phyloP scores from a whole-genome alignment of 2,113 vertebrate species.

The Cyanistes caeruleus region DNA sequence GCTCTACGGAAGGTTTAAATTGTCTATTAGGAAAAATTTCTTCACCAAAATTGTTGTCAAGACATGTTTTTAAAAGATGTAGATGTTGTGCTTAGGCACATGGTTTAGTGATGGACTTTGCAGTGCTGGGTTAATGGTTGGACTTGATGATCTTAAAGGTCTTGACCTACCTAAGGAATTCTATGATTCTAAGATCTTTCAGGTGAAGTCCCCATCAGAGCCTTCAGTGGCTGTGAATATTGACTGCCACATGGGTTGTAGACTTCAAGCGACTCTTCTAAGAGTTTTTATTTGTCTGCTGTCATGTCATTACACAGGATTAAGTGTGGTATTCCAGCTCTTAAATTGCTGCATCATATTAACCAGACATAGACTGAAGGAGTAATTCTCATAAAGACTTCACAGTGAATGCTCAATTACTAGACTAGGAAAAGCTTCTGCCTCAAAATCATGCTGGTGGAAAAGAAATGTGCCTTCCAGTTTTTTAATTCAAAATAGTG shows the following conservation, averaged over 20 bases:
- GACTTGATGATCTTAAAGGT: neutral
- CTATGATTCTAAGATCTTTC: neutral
- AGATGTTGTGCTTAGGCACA: neutral
- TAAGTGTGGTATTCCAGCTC: neutral
- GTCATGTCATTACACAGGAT: neutral
- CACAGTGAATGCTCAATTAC: neutral
- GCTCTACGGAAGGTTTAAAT: neutral
- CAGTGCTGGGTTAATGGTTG: neutral
- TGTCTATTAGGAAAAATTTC: neutral
- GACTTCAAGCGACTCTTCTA: neutral
- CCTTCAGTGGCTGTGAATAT: neutral
- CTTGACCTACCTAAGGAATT: neutral
- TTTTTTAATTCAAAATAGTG: neutral
- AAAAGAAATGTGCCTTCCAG: neutral
- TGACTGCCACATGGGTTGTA: neutral
- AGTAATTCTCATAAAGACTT: neutral
- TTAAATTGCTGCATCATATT: neutral
- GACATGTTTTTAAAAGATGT: neutral
- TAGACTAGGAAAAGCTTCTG: neutral
- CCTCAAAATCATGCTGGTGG: neutral
- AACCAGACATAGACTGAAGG: neutral
- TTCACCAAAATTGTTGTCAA: neutral
- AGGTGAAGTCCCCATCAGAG: neutral
- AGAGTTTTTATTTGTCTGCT: neutral
- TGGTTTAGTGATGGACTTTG: neutral